Evolutionary conservation across 1,140 invertebrate genomes (phyloP), one percentile per base, ranked within the genome.

Genomic region (Zelostemma sp.): DNA sequence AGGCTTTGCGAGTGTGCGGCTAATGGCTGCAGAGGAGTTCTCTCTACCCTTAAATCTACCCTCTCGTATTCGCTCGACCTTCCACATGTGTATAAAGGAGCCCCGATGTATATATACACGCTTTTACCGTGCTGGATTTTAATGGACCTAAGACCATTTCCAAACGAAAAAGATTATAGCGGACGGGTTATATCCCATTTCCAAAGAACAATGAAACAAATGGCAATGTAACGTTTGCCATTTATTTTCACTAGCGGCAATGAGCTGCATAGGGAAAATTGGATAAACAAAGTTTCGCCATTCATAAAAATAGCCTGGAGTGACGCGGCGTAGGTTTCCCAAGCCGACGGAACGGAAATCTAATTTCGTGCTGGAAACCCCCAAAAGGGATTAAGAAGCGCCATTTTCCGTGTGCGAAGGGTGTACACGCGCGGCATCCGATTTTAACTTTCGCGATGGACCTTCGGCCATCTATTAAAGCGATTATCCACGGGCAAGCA

Each of bases 11-110:
- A 82, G 78, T 76, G 75, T 78, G 74, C 72, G 75, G 55, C 79
- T 84, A 86, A 85, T 86, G 82, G 81, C 73, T 67, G 75, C 72
- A 68, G 75, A 80, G 77, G 69, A 79, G 74, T 78, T 81, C 68
- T 73, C 72, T 72, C 76, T 68, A 73, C 74, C 78, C 80, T 82
- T 84, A 82, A 83, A 80, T 81, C 80, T 79, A 80, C 73, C 76
- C 74, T 72, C 71, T 62, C 53, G 61, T 56, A 64, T 72, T 71
- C 62, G 57, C 70, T 72, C 58, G 66, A 72, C 60, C 68, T 70
- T 73, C 66, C 68, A 74, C 72, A 70, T 75, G 67, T 75, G 73
- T 77, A 73, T 74, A 74, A 77, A 75, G 73, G 68, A 77, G 68
- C 55, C 67, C 69, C 62, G 9, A 67, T 8, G 25, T 28, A n/a